Base-by-base conservation (phyloP, 1,140 invertebrate genomes). In the Brachystomella parvula region DNA sequence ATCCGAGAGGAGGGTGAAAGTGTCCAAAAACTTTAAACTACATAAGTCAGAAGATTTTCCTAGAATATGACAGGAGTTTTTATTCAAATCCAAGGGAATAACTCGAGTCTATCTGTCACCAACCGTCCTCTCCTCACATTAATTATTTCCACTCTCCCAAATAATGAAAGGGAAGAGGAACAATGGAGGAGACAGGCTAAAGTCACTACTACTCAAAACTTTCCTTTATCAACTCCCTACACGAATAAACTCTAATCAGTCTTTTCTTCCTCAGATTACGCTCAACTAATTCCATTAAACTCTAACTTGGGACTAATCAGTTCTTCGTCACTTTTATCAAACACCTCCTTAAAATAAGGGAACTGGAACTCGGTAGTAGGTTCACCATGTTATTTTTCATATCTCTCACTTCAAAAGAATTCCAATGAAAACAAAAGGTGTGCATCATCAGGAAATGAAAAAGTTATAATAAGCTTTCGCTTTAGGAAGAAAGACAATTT, bases 21-120 rank as follows among this genome's bases (percentile, higher is more conserved):
- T 63, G 60, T 67, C 61, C 60, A 67, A 67, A 67, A 67, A 19
- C 24, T 67, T 62, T 67, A 47, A 44, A 61, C 64, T 66, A 62
- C 61, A 63, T 62, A 63, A 67, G 47, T 67, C 65, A 67, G 61
- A 67, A 67, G 49, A 53, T 53, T 39, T 39, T 19, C 24, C 12
- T 53, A 53, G 24, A 53, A 26, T 53, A 53, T 53, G 49, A 53
- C 12, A 26, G 49, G 49, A 53, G 49, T 53, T 53, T 39, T 53
- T 53, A 53, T 53, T 53, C 21, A 53, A 53, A 53, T 53, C 49
- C 24, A 6, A 15, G 3, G 9, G 9, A 53, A 24, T 26, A 53
- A 17, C 49, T 53, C 35, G 6, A 26, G 15, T 53, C 49, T 53
- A 53, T 53, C 49, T 53, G 49, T 53, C 49, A 53, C 21, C 49